Evolutionary conservation across 1,140 invertebrate genomes (phyloP).

Genomic region (Hyposmocoma kahamanoa): DNA sequence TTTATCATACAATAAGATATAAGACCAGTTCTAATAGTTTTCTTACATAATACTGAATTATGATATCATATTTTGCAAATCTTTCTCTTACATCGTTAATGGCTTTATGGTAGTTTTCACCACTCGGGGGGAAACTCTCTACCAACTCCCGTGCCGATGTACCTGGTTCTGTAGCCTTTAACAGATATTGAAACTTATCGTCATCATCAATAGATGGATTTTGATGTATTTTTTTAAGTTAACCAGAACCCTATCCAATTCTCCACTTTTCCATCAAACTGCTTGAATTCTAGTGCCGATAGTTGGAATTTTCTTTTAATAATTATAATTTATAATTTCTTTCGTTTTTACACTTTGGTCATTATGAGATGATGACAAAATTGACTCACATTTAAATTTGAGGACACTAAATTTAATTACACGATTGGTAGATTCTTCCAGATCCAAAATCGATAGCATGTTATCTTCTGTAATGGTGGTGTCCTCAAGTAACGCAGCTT

Average conservation of each 20-base stretch:
- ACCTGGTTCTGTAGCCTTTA: neutral
- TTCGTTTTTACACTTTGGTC: no score
- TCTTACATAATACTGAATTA: conserved; percentile 42
- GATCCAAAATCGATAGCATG: no score
- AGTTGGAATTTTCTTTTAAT: neutral
- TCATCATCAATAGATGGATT: neutral
- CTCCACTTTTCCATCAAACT: conserved; percentile 3
- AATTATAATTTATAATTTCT: no score
- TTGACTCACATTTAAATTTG: no score
- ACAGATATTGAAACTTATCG: neutral
- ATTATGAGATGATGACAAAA: no score
- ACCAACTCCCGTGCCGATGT: conserved; percentile 11
- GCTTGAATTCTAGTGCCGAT: neutral
- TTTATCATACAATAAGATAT: conserved; percentile 17
- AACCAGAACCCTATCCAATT: neutral
- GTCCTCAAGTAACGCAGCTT: no score
- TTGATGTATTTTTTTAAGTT: conserved; percentile 1
- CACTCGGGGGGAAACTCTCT: conserved; percentile 27
- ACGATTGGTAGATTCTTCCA: no score
- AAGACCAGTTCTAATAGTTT: conserved; percentile 30
- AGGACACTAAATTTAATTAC: no score
- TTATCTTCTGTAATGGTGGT: no score
- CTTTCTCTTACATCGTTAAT: conserved; percentile 28
- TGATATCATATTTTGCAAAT: conserved; percentile 34
- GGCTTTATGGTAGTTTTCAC: conserved; percentile 32